These are phyloP conservation scores for Gerris buenoi DNA, from an alignment of 1,140 invertebrate species.

Conservation along the genomic window DNA sequence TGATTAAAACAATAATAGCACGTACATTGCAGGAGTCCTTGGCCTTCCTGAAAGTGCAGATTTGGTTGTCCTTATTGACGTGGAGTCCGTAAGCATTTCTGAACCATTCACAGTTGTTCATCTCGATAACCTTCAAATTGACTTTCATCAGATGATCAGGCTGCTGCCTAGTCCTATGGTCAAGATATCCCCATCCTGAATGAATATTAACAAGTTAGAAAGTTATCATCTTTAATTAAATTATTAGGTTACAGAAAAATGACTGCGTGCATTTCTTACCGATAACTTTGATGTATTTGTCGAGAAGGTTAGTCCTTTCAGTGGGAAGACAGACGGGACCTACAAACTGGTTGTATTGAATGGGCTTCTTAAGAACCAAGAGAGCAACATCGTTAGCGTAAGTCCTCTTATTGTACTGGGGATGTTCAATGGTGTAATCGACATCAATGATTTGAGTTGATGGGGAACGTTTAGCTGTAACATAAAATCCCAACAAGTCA, in stretches of 20 bases:
- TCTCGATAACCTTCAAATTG: background rate
- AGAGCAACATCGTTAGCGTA: slow-evolving; percentile 46
- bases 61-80: slow-evolving; percentile 29
- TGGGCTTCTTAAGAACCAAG: slow-evolving; percentile 31
- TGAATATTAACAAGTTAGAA: background rate
- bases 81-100: background rate
- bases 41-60: slow-evolving; percentile 46
- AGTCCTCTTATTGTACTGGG: slow-evolving; percentile 24
- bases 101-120: background rate
- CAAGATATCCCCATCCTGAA: background rate
- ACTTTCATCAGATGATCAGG: background rate
- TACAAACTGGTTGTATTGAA: slow-evolving; percentile 37
- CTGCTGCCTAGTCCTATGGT: background rate
- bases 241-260: background rate
- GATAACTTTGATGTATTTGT: slow-evolving; percentile 33
- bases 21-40: slow-evolving; percentile 47
- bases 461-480: background rate
- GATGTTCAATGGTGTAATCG: slow-evolving; percentile 35
- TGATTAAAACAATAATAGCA: too few species aligned
- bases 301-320: slow-evolving; percentile 34
- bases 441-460: background rate
- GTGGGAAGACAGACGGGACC: slow-evolving; percentile 51
- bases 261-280: too few species aligned
- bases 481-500: too few species aligned
- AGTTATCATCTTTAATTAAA: too few species aligned